Evolutionary conservation across 1,140 invertebrate genomes (phyloP), one percentile per base, ranked within the genome.

Genomic region (Trichogramma pretiosum): DNA sequence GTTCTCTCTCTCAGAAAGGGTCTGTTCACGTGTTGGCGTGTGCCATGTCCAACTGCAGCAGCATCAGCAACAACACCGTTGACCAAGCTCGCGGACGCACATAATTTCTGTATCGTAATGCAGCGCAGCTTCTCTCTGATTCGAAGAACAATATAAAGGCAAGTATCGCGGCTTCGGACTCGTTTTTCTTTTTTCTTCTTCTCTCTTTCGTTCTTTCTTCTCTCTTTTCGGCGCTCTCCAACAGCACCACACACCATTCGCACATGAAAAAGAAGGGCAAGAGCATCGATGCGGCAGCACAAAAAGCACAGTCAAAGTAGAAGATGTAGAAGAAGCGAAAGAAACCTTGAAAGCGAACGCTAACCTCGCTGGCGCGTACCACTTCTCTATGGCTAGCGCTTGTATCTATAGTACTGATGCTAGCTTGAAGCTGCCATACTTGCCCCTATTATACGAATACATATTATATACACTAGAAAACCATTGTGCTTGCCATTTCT

Each of bases 261-360:
- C n/a, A n/a, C n/a, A n/a, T n/a, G n/a, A n/a, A n/a, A n/a, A n/a
- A n/a, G n/a, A n/a, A n/a, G n/a, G n/a, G n/a, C n/a, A n/a, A n/a
- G n/a, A n/a, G n/a, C n/a, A n/a, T n/a, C n/a, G 19, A 19, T 7
- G 22, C 9, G 18, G 17, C 22, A 16, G 16, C 16, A 33, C n/a
- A n/a, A n/a, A 32, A 30, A 30, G 23, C 32, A 17, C 34, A 42
- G 24, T 22, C 24, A 21, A 38, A 37, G 46, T 28, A 35, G 28
- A 39, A 48, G 47, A 24, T 34, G 39, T 35, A 30, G 44, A 40
- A 52, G 50, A 48, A 34, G 37, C 16, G 13, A 28, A 32, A 33
- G 43, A 40, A 54, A 44, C 54, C 56, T 58, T 58, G 54, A 53
- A 53, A 52, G 47, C 52, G 56, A 54, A 46, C 56, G 50, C 52